Evolutionary conservation across 2,888 invertebrate species (phyloP).

Genomic region (Nemapogon koenigi): DNA sequence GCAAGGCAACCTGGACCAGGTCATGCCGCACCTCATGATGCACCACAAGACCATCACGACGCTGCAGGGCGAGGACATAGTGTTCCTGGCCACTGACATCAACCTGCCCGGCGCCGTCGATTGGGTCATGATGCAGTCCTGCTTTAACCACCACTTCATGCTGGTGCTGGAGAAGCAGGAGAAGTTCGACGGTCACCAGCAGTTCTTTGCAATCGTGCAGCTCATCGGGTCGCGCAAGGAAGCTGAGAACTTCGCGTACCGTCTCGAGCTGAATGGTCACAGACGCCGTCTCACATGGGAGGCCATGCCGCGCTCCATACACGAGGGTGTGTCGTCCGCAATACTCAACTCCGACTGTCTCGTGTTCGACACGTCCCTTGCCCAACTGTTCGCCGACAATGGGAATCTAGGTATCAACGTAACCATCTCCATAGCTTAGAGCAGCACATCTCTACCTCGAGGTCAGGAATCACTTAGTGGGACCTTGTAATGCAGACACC

Average conservation of each 20-base stretch:
- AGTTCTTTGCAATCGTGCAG: conserved; percentile 98
- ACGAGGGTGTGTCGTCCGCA: conserved; percentile 97
- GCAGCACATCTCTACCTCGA: too few species aligned
- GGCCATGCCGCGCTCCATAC: conserved; percentile 97
- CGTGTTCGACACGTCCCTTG: conserved; percentile 97
- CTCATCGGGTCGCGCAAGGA: conserved; percentile 98
- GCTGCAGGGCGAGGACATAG: conserved; percentile 98
- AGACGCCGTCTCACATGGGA: conserved; percentile 97
- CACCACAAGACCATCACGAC: conserved; percentile 98
- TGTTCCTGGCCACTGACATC: conserved; percentile 98
- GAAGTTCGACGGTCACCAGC: conserved; percentile 95
- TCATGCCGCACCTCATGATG: conserved; percentile 98
- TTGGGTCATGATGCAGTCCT: conserved; percentile 99
- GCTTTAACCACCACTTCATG: conserved; percentile 99
- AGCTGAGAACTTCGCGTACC: conserved; percentile 98
- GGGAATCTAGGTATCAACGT: conserved; percentile 99
- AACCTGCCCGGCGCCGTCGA: conserved; percentile 99
- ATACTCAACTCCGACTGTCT: conserved; percentile 98
- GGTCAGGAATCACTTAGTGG: too few species aligned
- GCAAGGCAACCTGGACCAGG: conserved; percentile 97
- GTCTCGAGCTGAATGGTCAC: conserved; percentile 95
- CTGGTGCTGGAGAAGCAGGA: conserved; percentile 98
- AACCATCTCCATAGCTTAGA: conserved; percentile 91
- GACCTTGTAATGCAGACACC: too few species aligned
- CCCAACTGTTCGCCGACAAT: conserved; percentile 98